phyloP scores from a whole-genome alignment of 2,888 invertebrate genomes.

The Parnassius apollo region DNA sequence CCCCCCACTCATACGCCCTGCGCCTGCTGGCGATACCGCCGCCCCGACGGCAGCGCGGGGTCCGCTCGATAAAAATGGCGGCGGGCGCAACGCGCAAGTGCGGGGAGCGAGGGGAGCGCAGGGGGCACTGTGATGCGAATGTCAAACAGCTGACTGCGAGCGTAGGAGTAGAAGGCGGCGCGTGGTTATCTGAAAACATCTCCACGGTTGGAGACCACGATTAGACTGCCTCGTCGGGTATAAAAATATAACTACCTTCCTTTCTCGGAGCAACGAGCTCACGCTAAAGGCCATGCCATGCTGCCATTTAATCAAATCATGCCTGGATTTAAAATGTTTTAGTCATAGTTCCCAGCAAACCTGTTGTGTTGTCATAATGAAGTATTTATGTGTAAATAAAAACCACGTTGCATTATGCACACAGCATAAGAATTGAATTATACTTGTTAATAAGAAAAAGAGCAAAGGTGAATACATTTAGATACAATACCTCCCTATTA shows the following conservation, averaged over 20 bases:
- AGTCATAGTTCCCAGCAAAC: not conserved
- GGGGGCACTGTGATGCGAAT: slow-evolving; percentile 48
- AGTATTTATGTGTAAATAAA: not conserved
- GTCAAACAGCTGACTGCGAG: slow-evolving; percentile 72
- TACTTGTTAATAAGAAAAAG: slow-evolving; percentile 34
- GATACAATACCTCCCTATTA: slow-evolving; percentile 14
- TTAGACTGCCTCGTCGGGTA: not conserved
- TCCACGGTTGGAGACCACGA: slow-evolving; percentile 19
- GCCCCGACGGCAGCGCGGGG: slow-evolving; percentile 35
- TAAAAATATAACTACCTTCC: not conserved
- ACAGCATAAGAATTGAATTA: slow-evolving; percentile 31
- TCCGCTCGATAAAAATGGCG: slow-evolving; percentile 59
- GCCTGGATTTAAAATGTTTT: not conserved
- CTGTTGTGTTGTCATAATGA: not conserved
- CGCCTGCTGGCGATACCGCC: slow-evolving; percentile 39
- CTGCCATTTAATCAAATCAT: not conserved
- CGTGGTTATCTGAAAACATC: slow-evolving; percentile 29
- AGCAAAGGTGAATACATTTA: slow-evolving; percentile 33
- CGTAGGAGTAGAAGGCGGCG: slow-evolving; percentile 38
- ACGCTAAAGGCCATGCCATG: not conserved
- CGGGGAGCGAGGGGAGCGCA: slow-evolving; percentile 31
- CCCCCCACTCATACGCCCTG: slow-evolving; percentile 41
- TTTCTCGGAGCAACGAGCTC: not conserved
- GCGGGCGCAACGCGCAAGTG: slow-evolving; percentile 32
- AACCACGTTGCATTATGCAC: slow-evolving; percentile 26